Percentiles rank a stretch among this genome's conserved stretches.
phyloP scores from a whole-genome alignment of 2,113 vertebrate genomes.

The Sapayoa aenigma region DNA sequence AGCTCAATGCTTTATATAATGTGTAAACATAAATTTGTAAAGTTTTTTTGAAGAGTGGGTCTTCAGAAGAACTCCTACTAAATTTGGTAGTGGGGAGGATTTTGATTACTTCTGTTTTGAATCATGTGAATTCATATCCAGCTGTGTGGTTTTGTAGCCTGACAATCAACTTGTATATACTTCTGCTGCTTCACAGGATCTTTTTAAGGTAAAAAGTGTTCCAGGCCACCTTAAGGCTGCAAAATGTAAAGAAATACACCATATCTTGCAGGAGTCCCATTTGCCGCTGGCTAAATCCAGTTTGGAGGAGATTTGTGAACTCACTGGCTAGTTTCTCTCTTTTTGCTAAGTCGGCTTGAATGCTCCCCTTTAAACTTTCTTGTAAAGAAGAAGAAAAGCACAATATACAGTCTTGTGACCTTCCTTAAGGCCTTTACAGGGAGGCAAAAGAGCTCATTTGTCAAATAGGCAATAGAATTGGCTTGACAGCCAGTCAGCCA shows the following conservation, averaged over 20 bases:
- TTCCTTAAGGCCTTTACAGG: neutral
- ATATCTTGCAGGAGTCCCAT: neutral
- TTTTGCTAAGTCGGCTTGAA: neutral
- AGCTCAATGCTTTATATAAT: neutral
- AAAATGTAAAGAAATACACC: neutral
- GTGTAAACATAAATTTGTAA: neutral
- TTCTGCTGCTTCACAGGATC: neutral
- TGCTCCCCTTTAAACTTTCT: neutral
- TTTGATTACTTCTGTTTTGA: neutral
- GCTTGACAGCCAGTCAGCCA: conserved; percentile 43
- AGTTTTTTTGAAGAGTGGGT: neutral
- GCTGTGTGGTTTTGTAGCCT: neutral
- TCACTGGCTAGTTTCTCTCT: neutral
- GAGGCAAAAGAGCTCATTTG: conserved; percentile 39
- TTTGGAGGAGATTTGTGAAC: neutral
- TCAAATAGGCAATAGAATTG: conserved; percentile 41
- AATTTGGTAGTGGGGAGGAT: neutral
- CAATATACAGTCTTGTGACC: neutral
- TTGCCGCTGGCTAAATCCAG: neutral
- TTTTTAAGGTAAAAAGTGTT: neutral
- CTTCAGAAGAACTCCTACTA: neutral
- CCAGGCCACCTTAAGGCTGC: neutral
- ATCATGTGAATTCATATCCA: neutral
- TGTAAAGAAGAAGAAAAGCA: neutral
- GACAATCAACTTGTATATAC: neutral